These are phyloP conservation scores for Asobara japonica DNA, from an alignment of 1,140 invertebrate species.

Conservation along the genomic window DNA sequence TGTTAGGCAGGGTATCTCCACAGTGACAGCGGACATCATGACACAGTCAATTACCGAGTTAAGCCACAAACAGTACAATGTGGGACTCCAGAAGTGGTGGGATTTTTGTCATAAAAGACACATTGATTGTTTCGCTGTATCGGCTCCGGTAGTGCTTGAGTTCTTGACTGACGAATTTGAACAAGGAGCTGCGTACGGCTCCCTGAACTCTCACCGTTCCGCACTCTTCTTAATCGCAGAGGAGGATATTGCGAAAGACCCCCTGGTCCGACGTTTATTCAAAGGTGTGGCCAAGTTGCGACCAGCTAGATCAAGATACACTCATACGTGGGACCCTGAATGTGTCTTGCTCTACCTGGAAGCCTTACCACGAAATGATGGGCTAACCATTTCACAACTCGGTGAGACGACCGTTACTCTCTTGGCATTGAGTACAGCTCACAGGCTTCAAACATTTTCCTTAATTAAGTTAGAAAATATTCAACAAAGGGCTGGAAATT, in stretches of 20 bases:
- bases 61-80: not conserved
- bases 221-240: not conserved
- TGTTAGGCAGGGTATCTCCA: not conserved
- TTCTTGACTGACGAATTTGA: not conserved
- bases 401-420: too few species aligned
- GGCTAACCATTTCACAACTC: too few species aligned
- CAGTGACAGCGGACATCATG: not conserved
- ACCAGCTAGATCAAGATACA: not conserved
- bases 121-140: not conserved
- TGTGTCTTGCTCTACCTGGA: too few species aligned
- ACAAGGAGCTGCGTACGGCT: not conserved
- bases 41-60: not conserved
- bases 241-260: not conserved
- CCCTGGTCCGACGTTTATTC: not conserved
- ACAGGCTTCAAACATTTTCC: too few species aligned
- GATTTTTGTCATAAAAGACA: slow-evolving; percentile 4
- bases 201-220: not conserved
- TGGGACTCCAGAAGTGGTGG: slow-evolving; percentile 9
- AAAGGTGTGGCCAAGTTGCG: not conserved
- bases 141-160: not conserved
- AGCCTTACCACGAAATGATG: too few species aligned
- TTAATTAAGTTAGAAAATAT: too few species aligned
- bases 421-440: too few species aligned
- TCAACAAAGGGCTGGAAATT: too few species aligned
- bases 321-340: not conserved